Percentiles rank a stretch among this genome's conserved stretches.
Evolutionary conservation across 1,140 invertebrate genomes (phyloP).

Genomic region (Plectus sambesii): DNA sequence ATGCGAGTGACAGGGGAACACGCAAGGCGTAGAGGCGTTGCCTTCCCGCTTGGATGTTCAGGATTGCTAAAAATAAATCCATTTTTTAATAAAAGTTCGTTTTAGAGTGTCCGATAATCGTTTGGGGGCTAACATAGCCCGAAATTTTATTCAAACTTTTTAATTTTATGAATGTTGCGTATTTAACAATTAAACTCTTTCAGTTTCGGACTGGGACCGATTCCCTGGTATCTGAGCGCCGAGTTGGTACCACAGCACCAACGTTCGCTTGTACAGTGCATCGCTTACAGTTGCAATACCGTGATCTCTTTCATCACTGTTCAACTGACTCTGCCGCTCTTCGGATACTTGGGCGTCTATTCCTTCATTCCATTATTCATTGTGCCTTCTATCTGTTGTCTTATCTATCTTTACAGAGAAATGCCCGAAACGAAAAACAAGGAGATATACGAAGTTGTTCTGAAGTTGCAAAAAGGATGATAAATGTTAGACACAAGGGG

Average conservation of each 20-base stretch:
- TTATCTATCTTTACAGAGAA: constrained; percentile 28
- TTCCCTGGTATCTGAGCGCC: constrained; percentile 33
- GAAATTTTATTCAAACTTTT: too few relatives aligned
- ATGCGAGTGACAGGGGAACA: too few relatives aligned
- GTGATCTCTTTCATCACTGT: constrained; percentile 21
- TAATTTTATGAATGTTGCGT: too few relatives aligned
- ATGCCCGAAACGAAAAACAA: constrained; percentile 33
- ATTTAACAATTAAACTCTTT: too few relatives aligned
- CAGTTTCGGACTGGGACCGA: constrained; percentile 31
- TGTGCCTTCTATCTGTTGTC: constrained; percentile 23
- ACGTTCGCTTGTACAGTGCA: constrained; percentile 20
- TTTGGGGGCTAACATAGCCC: too few relatives aligned
- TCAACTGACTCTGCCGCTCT: constrained; percentile 28
- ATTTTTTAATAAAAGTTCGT: too few relatives aligned
- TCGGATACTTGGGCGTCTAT: constrained; percentile 32
- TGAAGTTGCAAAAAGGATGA: too few relatives aligned
- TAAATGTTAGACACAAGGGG: too few relatives aligned
- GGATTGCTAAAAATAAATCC: too few relatives aligned
- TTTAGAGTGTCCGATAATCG: too few relatives aligned
- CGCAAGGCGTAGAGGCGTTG: too few relatives aligned
- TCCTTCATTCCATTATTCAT: constrained; percentile 34
- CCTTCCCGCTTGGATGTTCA: too few relatives aligned
- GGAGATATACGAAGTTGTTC: constrained; percentile 30
- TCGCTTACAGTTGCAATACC: constrained; percentile 26
- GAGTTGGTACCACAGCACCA: constrained; percentile 27